Conservation (phyloP, 2,888 invertebrate genomes). For the Andrena praecox region DNA sequence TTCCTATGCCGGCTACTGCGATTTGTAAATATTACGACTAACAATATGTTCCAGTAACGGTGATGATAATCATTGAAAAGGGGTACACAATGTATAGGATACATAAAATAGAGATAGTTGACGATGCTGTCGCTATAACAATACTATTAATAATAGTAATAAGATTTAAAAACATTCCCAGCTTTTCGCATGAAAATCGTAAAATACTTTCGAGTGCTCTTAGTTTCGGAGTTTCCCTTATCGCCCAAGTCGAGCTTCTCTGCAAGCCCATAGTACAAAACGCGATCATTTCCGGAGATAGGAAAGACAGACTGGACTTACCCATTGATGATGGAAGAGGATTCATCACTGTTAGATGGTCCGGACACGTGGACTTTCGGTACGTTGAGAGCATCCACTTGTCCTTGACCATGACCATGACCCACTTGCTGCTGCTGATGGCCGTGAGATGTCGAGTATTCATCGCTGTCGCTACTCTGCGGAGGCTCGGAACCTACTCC, state of each 20-base stretch:
- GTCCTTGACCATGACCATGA: slow-evolving; percentile 74
- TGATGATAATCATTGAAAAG: too few relatives aligned
- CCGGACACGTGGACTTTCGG: slow-evolving; percentile 82
- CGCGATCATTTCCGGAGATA: background rate
- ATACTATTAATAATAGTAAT: too few relatives aligned
- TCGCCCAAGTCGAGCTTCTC: background rate
- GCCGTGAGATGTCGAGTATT: slow-evolving; percentile 76
- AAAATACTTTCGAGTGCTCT: background rate
- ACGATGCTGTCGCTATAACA: too few relatives aligned
- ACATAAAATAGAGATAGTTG: too few relatives aligned
- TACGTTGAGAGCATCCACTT: slow-evolving; percentile 75
- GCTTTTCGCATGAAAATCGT: too few relatives aligned
- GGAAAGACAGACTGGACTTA: slow-evolving; percentile 66
- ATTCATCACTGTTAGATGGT: slow-evolving; percentile 77
- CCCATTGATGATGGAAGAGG: slow-evolving; percentile 78
- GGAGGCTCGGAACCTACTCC: slow-evolving; percentile 80
- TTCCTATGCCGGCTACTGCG: too few relatives aligned
- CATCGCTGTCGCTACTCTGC: slow-evolving; percentile 83
- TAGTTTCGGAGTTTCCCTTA: background rate
- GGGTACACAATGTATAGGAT: too few relatives aligned
- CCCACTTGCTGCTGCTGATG: slow-evolving; percentile 67
- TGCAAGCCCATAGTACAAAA: background rate
- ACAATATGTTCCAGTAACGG: too few relatives aligned
- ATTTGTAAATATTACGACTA: too few relatives aligned
- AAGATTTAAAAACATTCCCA: too few relatives aligned